Evolutionary conservation across 2,113 vertebrate species (phyloP).

Genomic region (Halichoerus grypus): DNA sequence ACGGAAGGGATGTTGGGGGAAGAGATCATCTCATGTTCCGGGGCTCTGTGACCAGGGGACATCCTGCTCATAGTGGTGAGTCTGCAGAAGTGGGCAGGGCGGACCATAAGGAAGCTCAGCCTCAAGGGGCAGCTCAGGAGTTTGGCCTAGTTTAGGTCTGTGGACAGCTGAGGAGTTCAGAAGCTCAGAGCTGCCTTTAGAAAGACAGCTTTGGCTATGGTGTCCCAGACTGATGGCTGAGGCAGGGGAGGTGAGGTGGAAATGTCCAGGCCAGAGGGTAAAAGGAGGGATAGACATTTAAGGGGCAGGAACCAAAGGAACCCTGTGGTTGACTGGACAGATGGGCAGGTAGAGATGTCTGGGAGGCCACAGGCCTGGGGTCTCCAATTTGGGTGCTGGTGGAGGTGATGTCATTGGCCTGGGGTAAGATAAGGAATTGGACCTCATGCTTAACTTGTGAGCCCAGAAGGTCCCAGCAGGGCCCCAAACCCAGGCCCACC

Average conservation of each 20-base stretch:
- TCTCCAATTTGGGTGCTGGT: neutral
- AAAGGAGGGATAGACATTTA: neutral
- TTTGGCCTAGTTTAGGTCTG: constrained; percentile 61
- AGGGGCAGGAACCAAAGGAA: neutral
- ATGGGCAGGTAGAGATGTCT: neutral
- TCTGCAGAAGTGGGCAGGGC: neutral
- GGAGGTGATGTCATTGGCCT: neutral
- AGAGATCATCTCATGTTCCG: neutral
- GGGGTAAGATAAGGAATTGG: neutral
- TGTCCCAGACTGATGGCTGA: neutral
- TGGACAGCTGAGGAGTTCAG: constrained; percentile 39
- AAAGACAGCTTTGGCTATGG: neutral
- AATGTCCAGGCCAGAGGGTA: neutral
- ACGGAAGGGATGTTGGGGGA: neutral
- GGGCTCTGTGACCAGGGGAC: neutral
- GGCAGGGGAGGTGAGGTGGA: neutral
- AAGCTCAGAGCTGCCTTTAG: constrained; percentile 38
- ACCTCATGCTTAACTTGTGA: neutral
- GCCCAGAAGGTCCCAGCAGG: neutral
- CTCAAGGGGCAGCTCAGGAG: constrained; percentile 1
- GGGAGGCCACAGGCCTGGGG: neutral
- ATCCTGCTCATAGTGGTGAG: neutral
- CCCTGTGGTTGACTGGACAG: neutral
- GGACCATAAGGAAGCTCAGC: neutral
- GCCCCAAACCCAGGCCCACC: neutral